These are phyloP conservation scores for Muntiacus muntjak DNA, from an alignment of 2,113 vertebrate species.

Conservation along the genomic window DNA sequence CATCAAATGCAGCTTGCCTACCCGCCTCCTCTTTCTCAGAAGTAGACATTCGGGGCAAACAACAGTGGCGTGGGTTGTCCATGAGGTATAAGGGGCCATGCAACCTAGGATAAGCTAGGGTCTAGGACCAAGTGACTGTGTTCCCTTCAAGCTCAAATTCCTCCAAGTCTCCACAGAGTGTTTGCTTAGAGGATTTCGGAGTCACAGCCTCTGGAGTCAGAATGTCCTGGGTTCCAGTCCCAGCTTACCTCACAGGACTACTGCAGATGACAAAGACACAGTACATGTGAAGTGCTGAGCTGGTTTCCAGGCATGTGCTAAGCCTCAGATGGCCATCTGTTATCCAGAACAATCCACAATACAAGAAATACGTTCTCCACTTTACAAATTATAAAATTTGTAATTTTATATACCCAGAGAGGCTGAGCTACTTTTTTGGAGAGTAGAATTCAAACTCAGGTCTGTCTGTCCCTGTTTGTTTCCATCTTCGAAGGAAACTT, in stretches of 20 bases:
- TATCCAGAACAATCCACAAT: neutral
- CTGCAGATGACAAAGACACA: neutral
- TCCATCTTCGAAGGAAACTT: neutral
- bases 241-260: neutral
- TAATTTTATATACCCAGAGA: neutral
- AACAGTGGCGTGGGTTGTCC: neutral
- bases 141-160: neutral
- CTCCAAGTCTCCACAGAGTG: neutral
- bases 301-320: neutral
- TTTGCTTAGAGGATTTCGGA: neutral
- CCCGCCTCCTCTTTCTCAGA: neutral
- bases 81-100: neutral
- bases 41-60: neutral
- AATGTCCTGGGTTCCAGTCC: neutral
- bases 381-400: neutral
- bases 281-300: neutral
- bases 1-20: neutral
- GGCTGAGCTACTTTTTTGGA: neutral
- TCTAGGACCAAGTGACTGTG: neutral
- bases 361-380: neutral
- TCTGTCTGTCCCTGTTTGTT: neutral
- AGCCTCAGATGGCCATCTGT: neutral
- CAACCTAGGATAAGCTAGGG: neutral
- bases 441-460: neutral
- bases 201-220: neutral